Percentiles rank a stretch among this genome's conserved stretches.
Evolutionary conservation across 2,113 vertebrate genomes (phyloP).

Genomic region (Tinamus guttatus): DNA sequence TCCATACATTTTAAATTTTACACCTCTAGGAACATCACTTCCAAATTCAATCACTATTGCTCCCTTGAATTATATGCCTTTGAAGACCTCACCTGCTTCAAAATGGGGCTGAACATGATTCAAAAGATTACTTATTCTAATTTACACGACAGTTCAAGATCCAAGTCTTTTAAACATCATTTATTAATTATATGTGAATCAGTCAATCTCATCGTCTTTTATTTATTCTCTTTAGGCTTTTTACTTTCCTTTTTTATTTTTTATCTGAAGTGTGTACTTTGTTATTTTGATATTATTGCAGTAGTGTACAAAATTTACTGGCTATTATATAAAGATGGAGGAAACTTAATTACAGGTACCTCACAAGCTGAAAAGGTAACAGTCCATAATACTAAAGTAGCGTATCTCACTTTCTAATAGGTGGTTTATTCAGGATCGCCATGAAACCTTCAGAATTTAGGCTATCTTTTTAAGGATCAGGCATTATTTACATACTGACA

Average conservation of each 20-base stretch:
- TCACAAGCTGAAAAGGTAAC: neutral
- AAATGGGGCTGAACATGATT: neutral
- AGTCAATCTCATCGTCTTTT: neutral
- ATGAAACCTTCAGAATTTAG: neutral
- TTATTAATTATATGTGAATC: neutral
- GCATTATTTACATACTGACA: neutral
- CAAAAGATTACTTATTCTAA: neutral
- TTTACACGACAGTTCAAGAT: neutral
- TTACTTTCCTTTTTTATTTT: neutral
- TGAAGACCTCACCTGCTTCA: neutral
- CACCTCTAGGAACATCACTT: neutral
- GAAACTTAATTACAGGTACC: neutral
- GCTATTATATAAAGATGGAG: neutral
- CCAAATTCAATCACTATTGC: neutral
- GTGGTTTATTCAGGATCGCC: neutral
- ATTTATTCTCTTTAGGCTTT: neutral
- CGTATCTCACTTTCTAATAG: neutral
- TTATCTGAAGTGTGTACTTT: neutral
- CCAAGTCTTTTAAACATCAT: neutral
- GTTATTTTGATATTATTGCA: neutral
- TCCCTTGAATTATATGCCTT: neutral
- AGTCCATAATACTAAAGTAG: accelerated
- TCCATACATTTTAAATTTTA: neutral
- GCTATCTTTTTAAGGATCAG: neutral
- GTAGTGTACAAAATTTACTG: neutral